These are phyloP conservation scores for Quiscalus mexicanus DNA, from an alignment of 2,113 vertebrate species.

Conservation along the genomic window DNA sequence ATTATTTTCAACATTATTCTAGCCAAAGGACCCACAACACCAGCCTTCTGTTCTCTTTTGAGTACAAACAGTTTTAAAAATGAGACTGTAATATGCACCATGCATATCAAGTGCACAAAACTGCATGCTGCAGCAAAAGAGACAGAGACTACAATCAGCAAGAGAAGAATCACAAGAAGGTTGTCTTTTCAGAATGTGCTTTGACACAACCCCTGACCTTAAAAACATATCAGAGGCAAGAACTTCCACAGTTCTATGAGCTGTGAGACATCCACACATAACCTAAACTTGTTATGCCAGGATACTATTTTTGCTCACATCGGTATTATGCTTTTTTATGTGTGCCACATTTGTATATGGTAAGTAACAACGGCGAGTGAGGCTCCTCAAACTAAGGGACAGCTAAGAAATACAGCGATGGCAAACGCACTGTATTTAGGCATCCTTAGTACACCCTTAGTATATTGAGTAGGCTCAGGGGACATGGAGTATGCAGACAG, in stretches of 20 bases:
- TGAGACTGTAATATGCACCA: conserved; percentile 35
- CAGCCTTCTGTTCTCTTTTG: background rate
- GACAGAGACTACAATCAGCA: conserved; percentile 19
- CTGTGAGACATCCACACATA: background rate
- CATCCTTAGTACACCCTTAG: background rate
- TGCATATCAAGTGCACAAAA: conserved; percentile 47
- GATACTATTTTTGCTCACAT: background rate
- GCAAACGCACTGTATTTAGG: background rate
- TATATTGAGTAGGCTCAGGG: background rate
- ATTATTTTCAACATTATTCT: background rate
- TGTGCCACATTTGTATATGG: background rate
- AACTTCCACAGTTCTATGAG: background rate
- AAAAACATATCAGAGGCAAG: background rate
- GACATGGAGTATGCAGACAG: conserved; percentile 33
- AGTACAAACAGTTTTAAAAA: conserved; percentile 61
- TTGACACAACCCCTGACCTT: background rate
- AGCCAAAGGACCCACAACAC: background rate
- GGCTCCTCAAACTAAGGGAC: background rate
- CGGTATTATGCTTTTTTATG: rapidly evolving
- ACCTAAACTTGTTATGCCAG: background rate
- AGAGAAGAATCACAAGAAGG: background rate
- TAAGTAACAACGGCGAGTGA: background rate
- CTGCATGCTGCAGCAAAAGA: conserved; percentile 10
- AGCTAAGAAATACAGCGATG: background rate
- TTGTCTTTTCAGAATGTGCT: background rate